Evolutionary conservation across 2,888 invertebrate species (phyloP), one percentile per base, ranked within the genome.

Genomic region (Petrolisthes manimaculis): DNA sequence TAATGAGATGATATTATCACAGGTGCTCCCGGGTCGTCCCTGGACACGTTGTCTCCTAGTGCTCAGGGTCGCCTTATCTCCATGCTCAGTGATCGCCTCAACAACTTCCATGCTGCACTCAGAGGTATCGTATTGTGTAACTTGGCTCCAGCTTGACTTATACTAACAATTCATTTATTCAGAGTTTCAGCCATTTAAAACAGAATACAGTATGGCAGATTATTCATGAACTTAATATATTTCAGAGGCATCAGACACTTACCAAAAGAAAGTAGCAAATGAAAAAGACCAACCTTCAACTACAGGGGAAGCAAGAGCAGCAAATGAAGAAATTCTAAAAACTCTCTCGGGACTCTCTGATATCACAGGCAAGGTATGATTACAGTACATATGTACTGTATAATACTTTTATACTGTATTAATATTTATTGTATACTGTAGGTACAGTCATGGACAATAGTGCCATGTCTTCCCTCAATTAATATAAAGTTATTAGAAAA

Each of bases 11-110:
- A 8, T 77, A 21, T 77, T 24, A 4, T 14, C 24, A 37, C 71
- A 71, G 71, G 8, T 82, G 53, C 69, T 69, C 3, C 67, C 82
- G 89, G 83, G 53, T 37, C 83, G 6, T 77, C 89, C 18, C 79
- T 80, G 54, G 79, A 80, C 78, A 84, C 18, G 12, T 54, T 89
- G 21, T 86, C 89, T 51, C 78, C 77, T 8, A 89, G 82, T 81
- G 89, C 89, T 54, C 89, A 89, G 82, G 89, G 89, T 12, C 85
- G 86, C 51, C 74, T 89, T 14, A 85, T 89, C 24, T 37, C 85
- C 71, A 85, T 89, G 85, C 53, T 89, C 9, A 81, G 89, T 55
- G 89, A 85, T 71, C 82, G 89, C 3, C 89, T 89, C 12, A 77
- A 37, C 69, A 85, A 89, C 78, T 77, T 89, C 21, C 77, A 83